Evolutionary conservation across 2,113 vertebrate genomes (phyloP).

Genomic region (Podiceps cristatus): DNA sequence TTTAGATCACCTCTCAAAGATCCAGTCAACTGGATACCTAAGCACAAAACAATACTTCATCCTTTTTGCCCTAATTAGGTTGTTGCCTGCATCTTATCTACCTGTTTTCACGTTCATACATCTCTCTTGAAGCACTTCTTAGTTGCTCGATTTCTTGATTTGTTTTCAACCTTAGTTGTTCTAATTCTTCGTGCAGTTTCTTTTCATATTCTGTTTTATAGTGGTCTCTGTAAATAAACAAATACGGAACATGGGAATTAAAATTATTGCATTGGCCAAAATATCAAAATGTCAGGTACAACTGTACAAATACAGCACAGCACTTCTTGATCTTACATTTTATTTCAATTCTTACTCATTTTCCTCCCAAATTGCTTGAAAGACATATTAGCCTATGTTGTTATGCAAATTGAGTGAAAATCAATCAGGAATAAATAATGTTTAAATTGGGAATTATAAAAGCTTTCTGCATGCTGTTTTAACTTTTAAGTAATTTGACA

Average conservation of each 20-base stretch:
- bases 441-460: neutral
- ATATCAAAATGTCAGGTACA: neutral
- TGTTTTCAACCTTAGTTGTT: constrained; percentile 91
- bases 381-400: neutral
- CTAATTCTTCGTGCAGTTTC: constrained; percentile 89
- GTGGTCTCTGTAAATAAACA: constrained; percentile 83
- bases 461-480: neutral
- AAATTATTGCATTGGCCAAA: neutral
- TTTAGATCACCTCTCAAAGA: neutral
- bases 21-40: neutral
- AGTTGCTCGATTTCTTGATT: constrained; percentile 93
- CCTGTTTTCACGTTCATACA: constrained; percentile 99
- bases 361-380: neutral
- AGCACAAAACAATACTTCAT: neutral
- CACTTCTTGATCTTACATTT: neutral
- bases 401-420: neutral
- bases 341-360: neutral
- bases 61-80: neutral
- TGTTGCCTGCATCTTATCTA: constrained; percentile 49
- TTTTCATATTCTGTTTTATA: constrained; percentile 95
- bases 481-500: neutral
- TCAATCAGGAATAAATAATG: neutral
- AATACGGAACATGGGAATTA: neutral
- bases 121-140: constrained; percentile 91
- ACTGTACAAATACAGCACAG: neutral